Evolutionary conservation across 2,797 vertebrate species (phyloP), one percentile per base, ranked within the genome.

Genomic region (Xerus rutilus): DNA sequence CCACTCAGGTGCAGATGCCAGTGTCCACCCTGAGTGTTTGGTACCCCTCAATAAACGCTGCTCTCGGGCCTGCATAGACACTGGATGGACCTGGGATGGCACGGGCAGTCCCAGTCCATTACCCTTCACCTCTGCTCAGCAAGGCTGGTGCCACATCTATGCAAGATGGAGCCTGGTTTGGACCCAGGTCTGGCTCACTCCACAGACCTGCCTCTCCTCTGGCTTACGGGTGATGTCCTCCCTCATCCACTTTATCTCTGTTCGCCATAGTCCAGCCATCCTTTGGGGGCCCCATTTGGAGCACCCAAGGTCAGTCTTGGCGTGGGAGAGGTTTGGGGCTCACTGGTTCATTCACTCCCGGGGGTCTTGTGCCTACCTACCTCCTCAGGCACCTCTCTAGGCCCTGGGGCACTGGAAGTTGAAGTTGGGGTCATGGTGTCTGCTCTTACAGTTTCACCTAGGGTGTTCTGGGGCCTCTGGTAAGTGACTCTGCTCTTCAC

Each of bases 251-350:
- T 13, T 79, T 62, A 15, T 52, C 81, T 45, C 76, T 88, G 57
- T 59, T 52, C 35, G 1, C 28, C 65, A 12, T 11, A 43, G 21
- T 74, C 74, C 43, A 21, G 0, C 73, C 70, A 1, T 52, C 84
- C 64, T 86, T 73, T 28, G n/a, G 20, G 20, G 21, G 52, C 6
- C 39, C 45, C 17, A 7, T 45, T 18, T 1, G 13, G n/a, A 62
- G 32, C 32, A 25, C 15, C 49, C 59, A 45, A 11, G 25, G 4
- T 65, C 43, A 30, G 35, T 4, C 49, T 59, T 25, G 77, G 28
- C n/a, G 5, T 0, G 0, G 39, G 52, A 54, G 72, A 89, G 43
- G 30, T 4, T n/a, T 11, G 0, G 20, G 4, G 67, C 43, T 7
- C 62, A 4, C 28, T 23, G 43, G 2, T 49, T 43, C 9, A 28